These are phyloP conservation scores for Oxystoma pomonae DNA, from an alignment of 2,888 invertebrate genomes.

Conservation along the genomic window DNA sequence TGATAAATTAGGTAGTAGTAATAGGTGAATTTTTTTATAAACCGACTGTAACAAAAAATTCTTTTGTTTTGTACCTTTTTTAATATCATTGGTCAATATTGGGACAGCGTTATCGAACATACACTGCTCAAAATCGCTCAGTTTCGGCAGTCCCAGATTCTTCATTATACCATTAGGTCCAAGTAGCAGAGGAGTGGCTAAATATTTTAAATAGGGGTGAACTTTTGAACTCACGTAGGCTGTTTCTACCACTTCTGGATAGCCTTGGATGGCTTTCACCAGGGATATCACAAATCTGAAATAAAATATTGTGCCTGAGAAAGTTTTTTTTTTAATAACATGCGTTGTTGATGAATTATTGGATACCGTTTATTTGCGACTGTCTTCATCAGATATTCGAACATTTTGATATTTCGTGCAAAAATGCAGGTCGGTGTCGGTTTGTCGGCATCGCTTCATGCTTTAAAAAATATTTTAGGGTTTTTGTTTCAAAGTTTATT, in stretches of 20 bases:
- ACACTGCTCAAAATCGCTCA: constrained; percentile 43
- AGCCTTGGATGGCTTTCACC: constrained; percentile 49
- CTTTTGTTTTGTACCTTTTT: constrained; percentile 27
- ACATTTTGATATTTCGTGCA: too few species aligned
- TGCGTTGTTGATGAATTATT: too few species aligned
- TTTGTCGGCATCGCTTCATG: too few species aligned
- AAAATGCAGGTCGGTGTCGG: too few species aligned
- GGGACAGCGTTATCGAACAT: constrained; percentile 40
- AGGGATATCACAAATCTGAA: constrained; percentile 55
- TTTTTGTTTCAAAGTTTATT: too few species aligned
- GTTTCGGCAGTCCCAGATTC: constrained; percentile 41
- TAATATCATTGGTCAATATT: constrained; percentile 36
- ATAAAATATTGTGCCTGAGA: too few species aligned
- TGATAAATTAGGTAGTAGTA: background rate
- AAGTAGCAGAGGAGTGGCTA: constrained; percentile 41
- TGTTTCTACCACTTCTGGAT: constrained; percentile 40
- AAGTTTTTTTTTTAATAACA: too few species aligned
- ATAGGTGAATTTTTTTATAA: background rate
- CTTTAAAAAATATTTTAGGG: too few species aligned
- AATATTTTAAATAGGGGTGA: constrained; percentile 40
- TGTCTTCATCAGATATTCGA: too few species aligned
- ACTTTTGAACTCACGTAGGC: constrained; percentile 41
- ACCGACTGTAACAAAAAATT: background rate
- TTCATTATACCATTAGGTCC: constrained; percentile 40
- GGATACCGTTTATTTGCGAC: too few species aligned